A percentile compares a stretch with the other conserved stretches of the same genome.
These are phyloP conservation scores for Parnassius smintheus DNA, from an alignment of 2,888 invertebrate genomes.

Conservation along the genomic window DNA sequence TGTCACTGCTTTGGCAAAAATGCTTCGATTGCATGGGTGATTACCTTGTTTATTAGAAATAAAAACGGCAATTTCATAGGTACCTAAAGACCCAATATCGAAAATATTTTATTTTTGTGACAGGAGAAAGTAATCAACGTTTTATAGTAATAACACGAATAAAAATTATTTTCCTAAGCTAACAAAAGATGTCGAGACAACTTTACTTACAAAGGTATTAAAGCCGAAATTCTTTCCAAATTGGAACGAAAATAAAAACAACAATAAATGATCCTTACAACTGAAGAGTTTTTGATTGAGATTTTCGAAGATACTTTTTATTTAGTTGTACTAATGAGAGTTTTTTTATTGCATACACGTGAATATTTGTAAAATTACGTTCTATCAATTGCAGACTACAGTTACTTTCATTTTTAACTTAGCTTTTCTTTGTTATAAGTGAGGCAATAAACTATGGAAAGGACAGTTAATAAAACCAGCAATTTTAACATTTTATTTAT, in stretches of 20 bases:
- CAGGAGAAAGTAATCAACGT: not conserved
- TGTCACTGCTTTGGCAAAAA: no score
- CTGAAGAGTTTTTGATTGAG: not conserved
- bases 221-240: conserved; percentile 9
- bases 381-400: not conserved
- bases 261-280: conserved; percentile 13
- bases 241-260: conserved; percentile 19
- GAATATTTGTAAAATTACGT: not conserved
- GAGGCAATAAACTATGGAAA: no score
- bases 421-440: no score
- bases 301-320: not conserved
- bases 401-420: no score
- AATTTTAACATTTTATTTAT: no score
- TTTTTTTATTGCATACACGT: not conserved
- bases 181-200: conserved; percentile 14
- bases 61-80: no score
- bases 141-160: conserved; percentile 3
- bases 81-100: no score
- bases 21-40: no score
- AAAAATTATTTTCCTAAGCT: conserved; percentile 5
- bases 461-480: no score
- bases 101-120: not conserved
- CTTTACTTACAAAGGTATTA: conserved; percentile 16
- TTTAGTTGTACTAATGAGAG: conserved; percentile 2
- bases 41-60: no score